Evolutionary conservation across 1,140 invertebrate species (phyloP).

Genomic region (Mya arenaria): DNA sequence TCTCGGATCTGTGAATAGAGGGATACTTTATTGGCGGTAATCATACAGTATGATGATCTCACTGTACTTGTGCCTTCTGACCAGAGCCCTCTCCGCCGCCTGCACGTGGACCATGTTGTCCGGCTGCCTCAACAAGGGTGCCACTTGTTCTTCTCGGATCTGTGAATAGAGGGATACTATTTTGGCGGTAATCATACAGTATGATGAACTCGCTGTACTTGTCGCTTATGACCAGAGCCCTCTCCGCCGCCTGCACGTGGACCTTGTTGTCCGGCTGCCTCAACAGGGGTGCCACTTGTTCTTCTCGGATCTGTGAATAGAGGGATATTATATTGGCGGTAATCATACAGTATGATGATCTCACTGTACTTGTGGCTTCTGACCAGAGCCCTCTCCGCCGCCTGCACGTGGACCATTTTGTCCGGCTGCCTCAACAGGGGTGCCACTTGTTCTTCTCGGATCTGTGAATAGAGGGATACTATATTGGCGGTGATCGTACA

Average conservation of each 20-base stretch:
- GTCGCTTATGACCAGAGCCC: background rate
- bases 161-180: too few relatives aligned
- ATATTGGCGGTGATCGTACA: too few relatives aligned
- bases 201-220: slow-evolving; percentile 4
- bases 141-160: too few relatives aligned
- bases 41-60: slow-evolving; percentile 33
- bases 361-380: background rate
- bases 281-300: slow-evolving; percentile 9
- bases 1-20: background rate
- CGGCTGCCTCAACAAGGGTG: background rate
- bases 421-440: background rate
- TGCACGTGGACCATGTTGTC: slow-evolving; percentile 10
- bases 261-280: slow-evolving; percentile 6
- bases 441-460: too few relatives aligned
- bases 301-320: too few relatives aligned
- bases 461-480: too few relatives aligned
- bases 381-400: slow-evolving; percentile 11
- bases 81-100: slow-evolving; percentile 18
- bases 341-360: slow-evolving; percentile 34
- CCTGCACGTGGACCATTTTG: slow-evolving; percentile 12
- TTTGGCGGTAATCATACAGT: too few relatives aligned
- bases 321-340: too few relatives aligned
- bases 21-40: too few relatives aligned
- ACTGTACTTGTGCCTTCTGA: background rate
- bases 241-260: slow-evolving; percentile 14